Base-by-base conservation (phyloP, 30 jellyfish, hydroid and myxozoan genomes). In the Aurelia aurita region DNA sequence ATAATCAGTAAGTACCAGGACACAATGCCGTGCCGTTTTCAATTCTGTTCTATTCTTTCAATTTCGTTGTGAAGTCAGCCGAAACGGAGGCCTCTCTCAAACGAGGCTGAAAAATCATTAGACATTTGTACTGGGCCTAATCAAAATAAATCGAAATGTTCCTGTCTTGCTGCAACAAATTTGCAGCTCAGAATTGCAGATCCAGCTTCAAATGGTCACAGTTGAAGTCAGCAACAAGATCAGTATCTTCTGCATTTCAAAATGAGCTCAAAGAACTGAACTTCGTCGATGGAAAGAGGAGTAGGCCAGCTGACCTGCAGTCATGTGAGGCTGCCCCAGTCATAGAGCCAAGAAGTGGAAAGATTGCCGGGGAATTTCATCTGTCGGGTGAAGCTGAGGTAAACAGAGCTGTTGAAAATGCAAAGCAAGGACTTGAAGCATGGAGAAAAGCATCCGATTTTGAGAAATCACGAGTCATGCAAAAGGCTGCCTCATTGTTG, bases 321-420 rank as follows among this genome's bases (percentile, higher is more conserved):
- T 19, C 85, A 2, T 72, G 89, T 58, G 90, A 94, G 57, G 72
- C 55, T 18, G 21, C 44, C 6, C 49, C 58, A 3, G 79, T 87
- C 51, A 51, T 94, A 10, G 95, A 89, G 66, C 99, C 99, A 51
- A 68, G 97, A 22, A 80, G 97, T 59, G 99, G 99, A 3, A 74
- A 80, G 49, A 43, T 46, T 15, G 66, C 89, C 0, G 99, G 99
- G 1, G 77, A 79, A 34, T 70, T 88, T 66, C 77, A 69, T 79
- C 77, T 58, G 59, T 94, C 99, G 3, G 94, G 91, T 5, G 66
- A 68, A 11, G 93, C 79, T 3, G 99, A 94, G 65, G 96, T 94
- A 1, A 58, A 68, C 51, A 83, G 93, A 65, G 97, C 99, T 9
- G 91, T 94, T 27, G 92, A 88, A 32, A 68, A 49, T 62, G 96